These are phyloP conservation scores for Syngnathus rostellatus DNA, from an alignment of 2,797 vertebrate genomes.

Conservation along the genomic window DNA sequence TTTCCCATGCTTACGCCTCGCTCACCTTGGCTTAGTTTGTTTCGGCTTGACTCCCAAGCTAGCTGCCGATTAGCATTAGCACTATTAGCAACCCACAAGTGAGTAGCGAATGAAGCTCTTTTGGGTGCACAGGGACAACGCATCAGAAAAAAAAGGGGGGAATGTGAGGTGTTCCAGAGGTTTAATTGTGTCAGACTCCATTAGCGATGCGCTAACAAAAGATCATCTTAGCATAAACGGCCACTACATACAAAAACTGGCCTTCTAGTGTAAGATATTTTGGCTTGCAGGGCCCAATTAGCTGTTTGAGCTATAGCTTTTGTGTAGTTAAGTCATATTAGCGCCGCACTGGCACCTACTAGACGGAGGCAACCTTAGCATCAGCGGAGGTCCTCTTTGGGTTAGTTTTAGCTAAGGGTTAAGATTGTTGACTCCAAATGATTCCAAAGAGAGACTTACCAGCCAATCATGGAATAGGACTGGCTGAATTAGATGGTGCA, in stretches of 20 bases:
- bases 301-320: slow-evolving; percentile 53
- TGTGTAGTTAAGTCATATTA: slow-evolving; percentile 15
- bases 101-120: slow-evolving; percentile 1
- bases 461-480: slow-evolving; percentile 19
- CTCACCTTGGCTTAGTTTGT: slow-evolving; percentile 37
- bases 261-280: slow-evolving; percentile 50
- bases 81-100: slow-evolving; percentile 36
- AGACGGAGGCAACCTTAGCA: neutral
- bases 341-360: neutral
- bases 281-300: slow-evolving; percentile 45
- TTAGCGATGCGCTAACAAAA: slow-evolving; percentile 13
- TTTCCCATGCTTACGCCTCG: slow-evolving; percentile 18
- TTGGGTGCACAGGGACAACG: neutral
- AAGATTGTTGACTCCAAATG: neutral
- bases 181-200: slow-evolving; percentile 11
- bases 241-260: neutral
- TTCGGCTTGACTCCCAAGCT: neutral
- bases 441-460: slow-evolving; percentile 13
- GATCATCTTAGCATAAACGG: neutral
- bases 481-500: slow-evolving; percentile 26
- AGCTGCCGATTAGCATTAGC: slow-evolving; percentile 39
- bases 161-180: neutral
- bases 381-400: neutral
- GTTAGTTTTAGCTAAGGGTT: neutral
- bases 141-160: slow-evolving; percentile 17